Evolutionary conservation across 2,113 vertebrate species (phyloP).

Genomic region (Dicerorhinus sumatrensis): DNA sequence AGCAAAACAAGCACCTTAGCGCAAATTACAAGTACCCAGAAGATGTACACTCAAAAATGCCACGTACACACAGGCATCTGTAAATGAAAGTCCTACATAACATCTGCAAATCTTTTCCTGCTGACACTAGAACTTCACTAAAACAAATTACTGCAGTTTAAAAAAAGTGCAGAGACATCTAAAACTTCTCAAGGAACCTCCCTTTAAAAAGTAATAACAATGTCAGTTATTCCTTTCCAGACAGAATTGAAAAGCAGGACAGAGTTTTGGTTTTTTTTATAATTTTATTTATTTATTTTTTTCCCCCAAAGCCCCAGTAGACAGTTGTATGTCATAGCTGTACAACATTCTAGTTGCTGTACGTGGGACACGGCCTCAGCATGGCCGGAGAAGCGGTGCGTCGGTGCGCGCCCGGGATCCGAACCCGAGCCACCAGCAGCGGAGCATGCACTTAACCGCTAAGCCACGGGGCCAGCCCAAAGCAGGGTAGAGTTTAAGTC

Average conservation of each 20-base stretch:
- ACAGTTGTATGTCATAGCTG: too few species aligned
- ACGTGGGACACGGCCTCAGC: too few species aligned
- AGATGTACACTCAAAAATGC: neutral
- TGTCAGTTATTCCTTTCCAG: constrained; percentile 25
- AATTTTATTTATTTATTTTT: too few species aligned
- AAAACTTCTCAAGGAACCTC: neutral
- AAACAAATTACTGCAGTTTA: neutral
- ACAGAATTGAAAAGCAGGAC: neutral
- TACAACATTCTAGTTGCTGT: too few species aligned
- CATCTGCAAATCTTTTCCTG: neutral
- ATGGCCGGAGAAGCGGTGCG: too few species aligned
- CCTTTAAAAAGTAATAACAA: constrained; percentile 26
- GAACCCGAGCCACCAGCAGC: too few species aligned
- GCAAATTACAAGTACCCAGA: neutral
- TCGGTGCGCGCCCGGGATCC: too few species aligned
- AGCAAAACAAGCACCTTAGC: neutral
- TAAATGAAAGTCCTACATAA: neutral
- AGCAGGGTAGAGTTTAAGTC: neutral
- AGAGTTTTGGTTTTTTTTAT: neutral
- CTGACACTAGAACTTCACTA: neutral
- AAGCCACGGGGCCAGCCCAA: neutral
- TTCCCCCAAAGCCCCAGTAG: too few species aligned
- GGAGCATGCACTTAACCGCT: too few species aligned
- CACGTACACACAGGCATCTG: neutral
- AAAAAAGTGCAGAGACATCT: neutral